Percentiles rank a stretch among this genome's conserved stretches.
Evolutionary conservation across 2,113 vertebrate species (phyloP).

Genomic region (Panurus biarmicus): DNA sequence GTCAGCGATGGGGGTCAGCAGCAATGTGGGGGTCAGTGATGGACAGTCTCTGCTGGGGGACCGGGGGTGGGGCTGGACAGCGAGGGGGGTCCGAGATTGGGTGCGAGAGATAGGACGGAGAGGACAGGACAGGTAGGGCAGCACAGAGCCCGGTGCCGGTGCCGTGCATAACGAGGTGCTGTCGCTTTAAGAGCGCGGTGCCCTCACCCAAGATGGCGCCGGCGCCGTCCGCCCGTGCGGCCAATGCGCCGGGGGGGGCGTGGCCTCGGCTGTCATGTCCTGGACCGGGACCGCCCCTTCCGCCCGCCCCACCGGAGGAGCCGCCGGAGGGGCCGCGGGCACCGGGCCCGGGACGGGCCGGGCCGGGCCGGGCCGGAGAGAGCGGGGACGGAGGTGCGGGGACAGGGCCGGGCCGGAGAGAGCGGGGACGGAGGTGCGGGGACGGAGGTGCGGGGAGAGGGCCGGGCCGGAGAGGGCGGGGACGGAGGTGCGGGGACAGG

Average conservation of each 20-base stretch:
- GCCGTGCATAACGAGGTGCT: accelerated
- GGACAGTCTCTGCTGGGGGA: neutral
- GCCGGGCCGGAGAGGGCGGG: neutral
- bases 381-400: neutral
- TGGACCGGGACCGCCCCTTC: neutral
- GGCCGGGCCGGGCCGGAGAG: neutral
- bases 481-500: neutral
- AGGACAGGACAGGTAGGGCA: neutral
- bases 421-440: neutral
- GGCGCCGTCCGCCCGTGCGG: accelerated
- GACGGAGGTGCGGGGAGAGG: too few species aligned
- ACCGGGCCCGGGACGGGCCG: neutral
- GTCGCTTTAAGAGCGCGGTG: neutral
- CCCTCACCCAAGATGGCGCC: conserved; percentile 12
- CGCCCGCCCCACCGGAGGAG: neutral
- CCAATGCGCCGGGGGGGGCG: neutral
- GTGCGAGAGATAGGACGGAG: too few species aligned
- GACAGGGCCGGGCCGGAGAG: too few species aligned
- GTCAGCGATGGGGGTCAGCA: too few species aligned
- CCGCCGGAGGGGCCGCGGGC: neutral
- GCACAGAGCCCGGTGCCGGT: neutral
- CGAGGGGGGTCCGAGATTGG: too few species aligned
- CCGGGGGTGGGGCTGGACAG: too few species aligned
- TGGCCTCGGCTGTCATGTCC: accelerated
- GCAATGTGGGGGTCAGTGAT: neutral